Conservation (phyloP, 2,113 vertebrate species). For the Myrmecophaga tridactyla region DNA sequence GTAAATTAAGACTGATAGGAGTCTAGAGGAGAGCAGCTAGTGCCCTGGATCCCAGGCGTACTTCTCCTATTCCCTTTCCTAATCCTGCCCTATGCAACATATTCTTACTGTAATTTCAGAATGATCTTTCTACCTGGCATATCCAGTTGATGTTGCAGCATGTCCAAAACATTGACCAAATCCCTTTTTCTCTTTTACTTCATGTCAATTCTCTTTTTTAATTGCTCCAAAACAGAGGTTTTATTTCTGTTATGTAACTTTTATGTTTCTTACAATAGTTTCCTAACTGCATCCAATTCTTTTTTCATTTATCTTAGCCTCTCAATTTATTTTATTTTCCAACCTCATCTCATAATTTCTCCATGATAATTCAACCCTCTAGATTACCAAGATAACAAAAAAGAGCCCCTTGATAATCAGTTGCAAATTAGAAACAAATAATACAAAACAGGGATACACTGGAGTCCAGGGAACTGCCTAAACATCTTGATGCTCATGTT, state of each 20-base stretch:
- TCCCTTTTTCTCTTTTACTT: not conserved
- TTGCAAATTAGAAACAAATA: not conserved
- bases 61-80: not conserved
- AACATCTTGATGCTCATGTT: not conserved
- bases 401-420: not conserved
- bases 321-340: not conserved
- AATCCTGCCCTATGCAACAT: not conserved
- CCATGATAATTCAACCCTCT: not conserved
- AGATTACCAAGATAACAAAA: not conserved
- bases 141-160: not conserved
- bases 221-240: not conserved
- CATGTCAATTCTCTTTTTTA: not conserved
- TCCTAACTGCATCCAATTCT: not conserved
- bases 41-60: not conserved
- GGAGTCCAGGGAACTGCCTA: not conserved
- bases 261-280: not conserved
- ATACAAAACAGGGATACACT: not conserved
- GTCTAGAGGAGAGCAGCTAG: not conserved
- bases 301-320: conserved; percentile 11
- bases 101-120: not conserved
- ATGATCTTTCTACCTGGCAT: not conserved
- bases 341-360: not conserved
- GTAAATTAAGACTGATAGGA: not conserved
- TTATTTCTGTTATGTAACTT: not conserved
- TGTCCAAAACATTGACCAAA: not conserved